phyloP scores from a whole-genome alignment of 2,888 invertebrate genomes.

The Seira ritae region DNA sequence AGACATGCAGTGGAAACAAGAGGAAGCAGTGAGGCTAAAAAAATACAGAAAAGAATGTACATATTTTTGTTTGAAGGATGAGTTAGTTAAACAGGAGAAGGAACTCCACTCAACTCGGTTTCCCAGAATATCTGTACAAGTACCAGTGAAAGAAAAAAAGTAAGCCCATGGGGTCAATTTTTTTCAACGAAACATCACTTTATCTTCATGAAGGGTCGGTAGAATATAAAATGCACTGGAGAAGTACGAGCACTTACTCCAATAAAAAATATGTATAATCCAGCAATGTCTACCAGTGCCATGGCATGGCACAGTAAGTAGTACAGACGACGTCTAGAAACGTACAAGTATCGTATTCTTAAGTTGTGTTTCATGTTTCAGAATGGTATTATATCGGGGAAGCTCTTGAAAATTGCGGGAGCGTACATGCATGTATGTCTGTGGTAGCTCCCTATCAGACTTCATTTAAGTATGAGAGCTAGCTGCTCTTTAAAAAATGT shows the following conservation, averaged over 20 bases:
- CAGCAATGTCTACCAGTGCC: conserved; percentile 17
- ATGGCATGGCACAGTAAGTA: too few relatives aligned
- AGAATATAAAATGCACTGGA: background rate
- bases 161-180: conserved; percentile 66
- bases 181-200: conserved; percentile 63
- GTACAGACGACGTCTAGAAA: too few relatives aligned
- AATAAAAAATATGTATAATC: conserved; percentile 15
- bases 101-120: background rate
- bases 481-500: too few relatives aligned
- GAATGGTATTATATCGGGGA: conserved; percentile 53
- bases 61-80: too few relatives aligned
- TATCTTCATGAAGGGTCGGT: conserved; percentile 63
- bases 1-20: too few relatives aligned
- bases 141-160: conserved; percentile 52
- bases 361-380: conserved; percentile 61
- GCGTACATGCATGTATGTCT: too few relatives aligned
- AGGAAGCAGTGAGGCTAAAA: too few relatives aligned
- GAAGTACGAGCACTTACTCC: conserved; percentile 14
- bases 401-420: too few relatives aligned
- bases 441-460: too few relatives aligned
- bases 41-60: too few relatives aligned
- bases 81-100: too few relatives aligned
- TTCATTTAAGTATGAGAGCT: too few relatives aligned
- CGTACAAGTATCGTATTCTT: conserved; percentile 59
- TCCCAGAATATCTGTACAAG: conserved; percentile 47